A percentile compares a stretch with the other conserved stretches of the same genome.
Conservation (phyloP, 2,888 invertebrate species). For the Ennomos erosarius region DNA sequence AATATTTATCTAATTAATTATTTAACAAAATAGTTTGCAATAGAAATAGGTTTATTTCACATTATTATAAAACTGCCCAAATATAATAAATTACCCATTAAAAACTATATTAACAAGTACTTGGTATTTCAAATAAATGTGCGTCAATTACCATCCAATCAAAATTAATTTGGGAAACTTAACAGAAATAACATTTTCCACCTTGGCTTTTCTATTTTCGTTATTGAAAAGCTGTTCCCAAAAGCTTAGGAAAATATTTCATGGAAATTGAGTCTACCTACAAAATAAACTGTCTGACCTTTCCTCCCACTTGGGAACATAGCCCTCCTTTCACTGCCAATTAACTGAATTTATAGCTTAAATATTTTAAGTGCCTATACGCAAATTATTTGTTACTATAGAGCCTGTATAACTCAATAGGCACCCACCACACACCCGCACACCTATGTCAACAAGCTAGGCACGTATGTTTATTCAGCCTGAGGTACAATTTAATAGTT, state of each 20-base stretch:
- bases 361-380: background rate
- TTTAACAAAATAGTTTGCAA: no score
- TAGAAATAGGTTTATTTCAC: no score
- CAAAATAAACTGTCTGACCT: slow-evolving; percentile 4
- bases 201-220: no score
- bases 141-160: no score
- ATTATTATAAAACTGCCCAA: no score
- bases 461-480: slow-evolving; percentile 33
- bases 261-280: background rate
- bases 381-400: slow-evolving; percentile 22
- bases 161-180: background rate
- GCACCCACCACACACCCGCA: no score
- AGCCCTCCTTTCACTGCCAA: no score
- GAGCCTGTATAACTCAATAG: slow-evolving; percentile 24
- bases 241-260: background rate
- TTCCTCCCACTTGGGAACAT: slow-evolving; percentile 1
- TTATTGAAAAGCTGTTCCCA: no score
- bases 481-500: slow-evolving; percentile 51
- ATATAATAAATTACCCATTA: no score
- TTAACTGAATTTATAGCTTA: background rate
- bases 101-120: no score
- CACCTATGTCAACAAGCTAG: slow-evolving; percentile 33
- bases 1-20: no score
- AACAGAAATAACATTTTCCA: background rate
- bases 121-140: no score